These are phyloP conservation scores for Enteromius fasciolatus DNA, from an alignment of 2,797 vertebrate genomes.

Conservation along the genomic window DNA sequence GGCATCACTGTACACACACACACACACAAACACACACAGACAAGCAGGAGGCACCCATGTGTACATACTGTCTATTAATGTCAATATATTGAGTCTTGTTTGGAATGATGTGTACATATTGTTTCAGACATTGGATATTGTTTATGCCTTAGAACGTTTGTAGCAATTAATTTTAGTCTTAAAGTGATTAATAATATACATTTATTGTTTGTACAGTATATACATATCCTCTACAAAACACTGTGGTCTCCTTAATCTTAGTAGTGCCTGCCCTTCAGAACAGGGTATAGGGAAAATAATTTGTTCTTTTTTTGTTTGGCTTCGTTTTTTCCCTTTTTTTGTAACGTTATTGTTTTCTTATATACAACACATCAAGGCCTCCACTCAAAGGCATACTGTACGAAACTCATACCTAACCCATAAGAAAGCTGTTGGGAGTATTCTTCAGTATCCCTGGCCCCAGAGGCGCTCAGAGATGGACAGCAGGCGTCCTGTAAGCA, in stretches of 20 bases:
- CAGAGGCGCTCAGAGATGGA: slow-evolving; percentile 79
- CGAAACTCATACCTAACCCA: slow-evolving; percentile 85
- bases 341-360: slow-evolving; percentile 78
- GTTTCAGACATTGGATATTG: slow-evolving; percentile 98
- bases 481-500: slow-evolving; percentile 93
- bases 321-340: slow-evolving; percentile 80
- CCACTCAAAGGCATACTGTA: slow-evolving; percentile 82
- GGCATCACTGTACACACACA: slow-evolving; percentile 94
- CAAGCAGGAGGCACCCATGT: slow-evolving; percentile 87
- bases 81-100: slow-evolving; percentile 99
- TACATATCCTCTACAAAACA: slow-evolving; percentile 98
- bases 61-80: slow-evolving; percentile 99
- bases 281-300: slow-evolving; percentile 98
- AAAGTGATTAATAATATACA: slow-evolving; percentile 91
- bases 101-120: slow-evolving; percentile 99
- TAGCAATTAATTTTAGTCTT: slow-evolving; percentile 99
- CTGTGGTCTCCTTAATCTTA: slow-evolving; percentile 99
- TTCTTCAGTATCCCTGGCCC: slow-evolving; percentile 84
- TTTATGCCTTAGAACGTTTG: slow-evolving; percentile 99
- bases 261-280: slow-evolving; percentile 99
- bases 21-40: slow-evolving; percentile 89
- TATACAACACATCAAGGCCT: slow-evolving; percentile 93
- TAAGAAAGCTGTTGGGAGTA: slow-evolving; percentile 84
- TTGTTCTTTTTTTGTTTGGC: slow-evolving; percentile 82
- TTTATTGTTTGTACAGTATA: slow-evolving; percentile 98